Conservation (phyloP, 2,797 vertebrate genomes). For the Hirundo rustica region DNA sequence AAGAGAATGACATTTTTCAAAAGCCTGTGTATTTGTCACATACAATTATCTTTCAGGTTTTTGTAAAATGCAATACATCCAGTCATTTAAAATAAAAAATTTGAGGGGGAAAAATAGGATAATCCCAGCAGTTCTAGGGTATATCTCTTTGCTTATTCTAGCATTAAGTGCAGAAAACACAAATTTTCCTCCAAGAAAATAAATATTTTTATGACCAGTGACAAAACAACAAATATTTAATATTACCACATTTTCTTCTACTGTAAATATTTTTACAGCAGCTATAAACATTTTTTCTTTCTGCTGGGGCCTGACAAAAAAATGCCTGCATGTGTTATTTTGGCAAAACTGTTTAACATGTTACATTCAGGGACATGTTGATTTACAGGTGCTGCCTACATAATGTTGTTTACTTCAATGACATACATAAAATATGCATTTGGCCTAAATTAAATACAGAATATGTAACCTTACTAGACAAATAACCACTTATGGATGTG, state of each 20-base stretch:
- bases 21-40: neutral
- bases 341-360: neutral
- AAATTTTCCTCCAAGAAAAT: neutral
- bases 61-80: neutral
- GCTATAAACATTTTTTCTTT: conserved; percentile 10
- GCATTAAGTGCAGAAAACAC: neutral
- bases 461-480: conserved; percentile 12
- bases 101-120: fast-evolving
- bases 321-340: neutral
- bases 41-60: neutral
- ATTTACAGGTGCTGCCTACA: conserved; percentile 47
- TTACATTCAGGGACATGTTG: neutral
- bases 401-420: conserved; percentile 20
- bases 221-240: conserved; percentile 38
- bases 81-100: neutral
- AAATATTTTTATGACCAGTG: neutral
- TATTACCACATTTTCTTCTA: conserved; percentile 9
- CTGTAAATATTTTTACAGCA: conserved; percentile 37
- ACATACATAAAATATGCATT: conserved; percentile 33
- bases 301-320: neutral
- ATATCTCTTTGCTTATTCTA: neutral
- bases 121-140: neutral
- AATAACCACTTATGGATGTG: conserved; percentile 3
- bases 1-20: neutral
- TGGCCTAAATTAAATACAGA: conserved; percentile 27